phyloP scores from a whole-genome alignment of 2,888 invertebrate genomes.

The Callyntrura guangdongensis region DNA sequence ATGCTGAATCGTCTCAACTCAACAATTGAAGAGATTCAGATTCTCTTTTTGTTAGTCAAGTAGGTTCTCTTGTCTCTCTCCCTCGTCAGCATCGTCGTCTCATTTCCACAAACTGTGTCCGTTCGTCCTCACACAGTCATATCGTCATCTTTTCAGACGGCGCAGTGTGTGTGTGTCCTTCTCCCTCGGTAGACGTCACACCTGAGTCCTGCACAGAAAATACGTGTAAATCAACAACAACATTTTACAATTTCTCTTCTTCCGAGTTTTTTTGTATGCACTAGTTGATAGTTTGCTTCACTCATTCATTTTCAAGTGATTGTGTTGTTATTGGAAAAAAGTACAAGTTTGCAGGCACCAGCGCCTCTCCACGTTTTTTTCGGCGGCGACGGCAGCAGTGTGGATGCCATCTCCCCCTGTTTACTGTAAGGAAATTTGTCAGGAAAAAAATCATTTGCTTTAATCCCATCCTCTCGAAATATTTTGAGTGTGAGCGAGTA shows the following conservation, averaged over 20 bases:
- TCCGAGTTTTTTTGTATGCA: not conserved
- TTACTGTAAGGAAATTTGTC: too few species aligned
- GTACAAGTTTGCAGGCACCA: not conserved
- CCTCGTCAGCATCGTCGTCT: not conserved
- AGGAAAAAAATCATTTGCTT: not conserved
- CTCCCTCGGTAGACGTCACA: not conserved
- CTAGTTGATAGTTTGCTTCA: not conserved
- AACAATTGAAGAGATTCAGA: constrained; percentile 46
- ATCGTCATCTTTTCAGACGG: not conserved
- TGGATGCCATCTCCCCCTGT: not conserved
- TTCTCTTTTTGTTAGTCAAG: constrained; percentile 51
- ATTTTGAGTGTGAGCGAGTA: not conserved
- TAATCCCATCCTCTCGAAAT: not conserved
- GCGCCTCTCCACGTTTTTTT: too few species aligned
- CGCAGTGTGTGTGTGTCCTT: not conserved
- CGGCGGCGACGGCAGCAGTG: not conserved
- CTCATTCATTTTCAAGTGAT: not conserved
- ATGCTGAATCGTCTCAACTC: constrained; percentile 34
- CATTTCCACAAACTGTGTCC: constrained; percentile 23
- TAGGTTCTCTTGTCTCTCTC: constrained; percentile 58
- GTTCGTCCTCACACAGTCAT: constrained; percentile 7
- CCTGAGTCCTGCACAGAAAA: not conserved
- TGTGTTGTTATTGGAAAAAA: not conserved
- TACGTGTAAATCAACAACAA: not conserved
- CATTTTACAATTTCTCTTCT: not conserved